A percentile compares a stretch with the other conserved stretches of the same genome.
phyloP scores from a whole-genome alignment of 2,113 vertebrate genomes.

The Haliaeetus leucogaster region DNA sequence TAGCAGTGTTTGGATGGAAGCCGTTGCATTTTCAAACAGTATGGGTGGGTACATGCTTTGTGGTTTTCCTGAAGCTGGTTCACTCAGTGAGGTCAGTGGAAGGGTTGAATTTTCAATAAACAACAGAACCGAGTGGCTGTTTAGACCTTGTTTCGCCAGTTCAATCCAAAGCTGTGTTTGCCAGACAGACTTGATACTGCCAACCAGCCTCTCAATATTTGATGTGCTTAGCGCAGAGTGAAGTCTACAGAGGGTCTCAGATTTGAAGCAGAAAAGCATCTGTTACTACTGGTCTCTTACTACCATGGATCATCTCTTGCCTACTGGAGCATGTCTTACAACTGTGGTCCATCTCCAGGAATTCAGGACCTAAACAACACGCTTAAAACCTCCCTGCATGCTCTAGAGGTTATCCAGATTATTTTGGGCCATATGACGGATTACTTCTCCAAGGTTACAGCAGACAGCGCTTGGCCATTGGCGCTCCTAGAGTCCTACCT shows the following conservation, averaged over 20 bases:
- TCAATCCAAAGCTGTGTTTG: not conserved
- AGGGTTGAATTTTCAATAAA: not conserved
- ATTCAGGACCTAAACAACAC: not conserved
- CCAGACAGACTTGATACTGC: not conserved
- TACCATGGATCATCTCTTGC: not conserved
- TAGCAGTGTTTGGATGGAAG: not conserved
- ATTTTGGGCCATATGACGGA: rapidly evolving
- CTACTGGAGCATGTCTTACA: not conserved
- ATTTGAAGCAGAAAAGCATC: not conserved
- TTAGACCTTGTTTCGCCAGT: not conserved
- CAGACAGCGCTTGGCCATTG: not conserved
- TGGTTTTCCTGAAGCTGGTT: not conserved
- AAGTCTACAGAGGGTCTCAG: not conserved
- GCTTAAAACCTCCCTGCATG: rapidly evolving
- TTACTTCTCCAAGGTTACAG: not conserved
- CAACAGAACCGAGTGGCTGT: not conserved
- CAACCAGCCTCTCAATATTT: not conserved
- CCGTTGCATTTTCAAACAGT: not conserved
- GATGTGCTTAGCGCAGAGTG: not conserved
- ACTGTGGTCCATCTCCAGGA: not conserved
- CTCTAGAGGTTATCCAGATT: not conserved
- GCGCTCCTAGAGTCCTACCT: not conserved
- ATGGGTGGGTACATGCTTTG: not conserved
- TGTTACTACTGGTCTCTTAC: not conserved
- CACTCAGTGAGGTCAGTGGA: not conserved